phyloP scores from a whole-genome alignment of 2,797 vertebrate genomes.

The Helarctos malayanus region DNA sequence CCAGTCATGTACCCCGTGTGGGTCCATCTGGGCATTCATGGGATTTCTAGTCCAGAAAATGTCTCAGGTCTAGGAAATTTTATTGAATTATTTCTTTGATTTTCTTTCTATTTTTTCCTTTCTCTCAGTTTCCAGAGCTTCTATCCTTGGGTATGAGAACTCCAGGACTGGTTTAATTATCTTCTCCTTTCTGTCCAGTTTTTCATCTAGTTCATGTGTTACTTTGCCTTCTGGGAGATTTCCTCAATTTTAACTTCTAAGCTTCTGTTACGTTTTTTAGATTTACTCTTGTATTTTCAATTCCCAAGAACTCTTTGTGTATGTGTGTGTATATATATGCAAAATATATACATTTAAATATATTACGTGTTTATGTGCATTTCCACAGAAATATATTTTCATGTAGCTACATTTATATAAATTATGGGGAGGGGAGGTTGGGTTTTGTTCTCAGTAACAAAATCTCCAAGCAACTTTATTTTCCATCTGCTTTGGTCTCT shows the following conservation, averaged over 20 bases:
- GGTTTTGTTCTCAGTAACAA: slow-evolving; percentile 14
- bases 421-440: not conserved
- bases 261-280: not conserved
- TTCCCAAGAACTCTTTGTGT: not conserved
- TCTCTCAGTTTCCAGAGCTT: not conserved
- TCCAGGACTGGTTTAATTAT: not conserved
- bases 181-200: not conserved
- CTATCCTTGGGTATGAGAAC: not conserved
- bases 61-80: not conserved
- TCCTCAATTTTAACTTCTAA: slow-evolving; percentile 28
- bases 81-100: not conserved
- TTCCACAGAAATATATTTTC: slow-evolving; percentile 26
- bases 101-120: not conserved
- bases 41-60: not conserved
- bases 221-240: slow-evolving; percentile 41
- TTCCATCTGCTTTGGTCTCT: slow-evolving; percentile 45
- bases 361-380: not conserved
- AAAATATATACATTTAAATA: not conserved
- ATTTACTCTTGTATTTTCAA: slow-evolving; percentile 13
- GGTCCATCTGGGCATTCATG: not conserved
- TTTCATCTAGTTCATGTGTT: not conserved
- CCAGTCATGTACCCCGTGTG: not conserved
- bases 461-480: not conserved
- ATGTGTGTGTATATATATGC: not conserved
- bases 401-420: not conserved